Percentiles rank a stretch among this genome's conserved stretches.
Conservation (phyloP, 2,888 invertebrate species). For the Limnephilus marmoratus region DNA sequence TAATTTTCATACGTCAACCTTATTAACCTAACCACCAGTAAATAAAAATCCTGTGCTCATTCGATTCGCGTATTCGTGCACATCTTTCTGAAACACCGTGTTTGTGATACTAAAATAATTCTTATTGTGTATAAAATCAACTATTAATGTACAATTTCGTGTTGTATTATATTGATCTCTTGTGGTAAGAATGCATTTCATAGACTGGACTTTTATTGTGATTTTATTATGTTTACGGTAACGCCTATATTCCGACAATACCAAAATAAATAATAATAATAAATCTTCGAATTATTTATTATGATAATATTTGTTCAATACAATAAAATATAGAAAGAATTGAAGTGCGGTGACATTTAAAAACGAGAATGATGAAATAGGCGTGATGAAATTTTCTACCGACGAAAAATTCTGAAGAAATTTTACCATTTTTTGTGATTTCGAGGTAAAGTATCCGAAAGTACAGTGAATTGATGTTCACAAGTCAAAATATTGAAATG, state of each 20-base stretch:
- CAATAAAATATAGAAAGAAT: neutral
- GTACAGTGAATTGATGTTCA: neutral
- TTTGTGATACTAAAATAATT: slow-evolving; percentile 20
- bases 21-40: no score
- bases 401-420: neutral
- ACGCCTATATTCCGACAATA: slow-evolving; percentile 4
- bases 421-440: neutral
- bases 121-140: neutral
- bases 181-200: slow-evolving; percentile 14
- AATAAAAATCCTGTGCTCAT: neutral
- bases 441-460: neutral
- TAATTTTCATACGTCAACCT: no score
- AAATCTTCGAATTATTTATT: neutral
- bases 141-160: neutral
- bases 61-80: neutral
- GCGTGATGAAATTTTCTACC: neutral
- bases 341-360: neutral
- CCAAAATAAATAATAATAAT: no score
- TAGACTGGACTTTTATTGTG: slow-evolving; percentile 24
- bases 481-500: neutral
- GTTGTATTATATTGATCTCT: slow-evolving; percentile 23
- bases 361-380: neutral
- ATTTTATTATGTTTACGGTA: neutral
- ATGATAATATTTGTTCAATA: neutral
- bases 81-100: neutral